Evolutionary conservation across 2,113 vertebrate species (phyloP), one percentile per base, ranked within the genome.

Genomic region (Neolamprologus ventralis): DNA sequence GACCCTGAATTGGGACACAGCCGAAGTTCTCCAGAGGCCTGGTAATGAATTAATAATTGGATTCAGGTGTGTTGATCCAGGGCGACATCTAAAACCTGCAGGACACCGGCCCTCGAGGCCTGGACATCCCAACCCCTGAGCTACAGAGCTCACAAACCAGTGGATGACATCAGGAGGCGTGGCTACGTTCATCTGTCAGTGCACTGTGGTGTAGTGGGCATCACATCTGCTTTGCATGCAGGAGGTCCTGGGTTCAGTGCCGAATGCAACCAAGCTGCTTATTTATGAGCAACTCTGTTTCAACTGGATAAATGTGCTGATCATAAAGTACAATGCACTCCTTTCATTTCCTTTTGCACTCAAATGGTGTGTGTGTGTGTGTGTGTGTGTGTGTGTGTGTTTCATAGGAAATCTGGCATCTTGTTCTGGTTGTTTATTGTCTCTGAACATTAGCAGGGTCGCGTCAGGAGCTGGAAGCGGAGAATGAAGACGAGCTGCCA

Each of bases 51-150:
- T 54, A 16, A 28, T 57, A 4, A 28, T 28, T 5, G 1, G 55
- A 57, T 28, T 2, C 12, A 28, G 13, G 23, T 16, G 55, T 28
- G 55, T 5, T 28, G 13, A 28, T 8, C 55, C 55, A 28, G 55
- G 23, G 7, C 0, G 23, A 28, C 0, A 28, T 16, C 55, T 28
- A 5, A 9, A 58, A 16, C 13, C 55, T 57, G 21, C 21, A 57
- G 23, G 54, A 57, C 54, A 26, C 53, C 1, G 21, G 53, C 2
- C 11, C 11, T 28, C 3, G 1, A 16, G 4, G 55, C 55, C 23
- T 58, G 55, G 13, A 28, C 2, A 28, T 57, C 23, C 13, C 23
- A 26, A 16, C 4, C 55, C 55, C 12, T 57, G 54, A 60, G 28
- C 58, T 63, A 1, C 9, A 35, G 9, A 65, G 60, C 19, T n/a